Percentiles rank a stretch among this genome's conserved stretches.
These are phyloP conservation scores for Poeciliopsis presidionis DNA, from an alignment of 2,797 vertebrate species.

Conservation along the genomic window DNA sequence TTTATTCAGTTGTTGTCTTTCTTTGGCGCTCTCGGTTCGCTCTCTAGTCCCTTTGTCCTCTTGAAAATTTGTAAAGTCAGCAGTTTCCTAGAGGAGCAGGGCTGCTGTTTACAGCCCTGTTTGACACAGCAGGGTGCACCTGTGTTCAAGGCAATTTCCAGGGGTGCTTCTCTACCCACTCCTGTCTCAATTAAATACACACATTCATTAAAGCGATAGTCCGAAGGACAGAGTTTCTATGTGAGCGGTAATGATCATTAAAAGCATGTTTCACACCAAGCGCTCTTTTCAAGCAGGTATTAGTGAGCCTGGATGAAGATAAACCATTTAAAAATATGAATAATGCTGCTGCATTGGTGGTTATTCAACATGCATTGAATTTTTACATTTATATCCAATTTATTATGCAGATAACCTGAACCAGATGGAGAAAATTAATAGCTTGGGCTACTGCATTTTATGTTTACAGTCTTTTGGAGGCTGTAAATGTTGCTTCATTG, in stretches of 20 bases:
- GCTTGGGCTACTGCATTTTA: too few species aligned
- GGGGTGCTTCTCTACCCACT: slow-evolving; percentile 65
- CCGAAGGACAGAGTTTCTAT: slow-evolving; percentile 72
- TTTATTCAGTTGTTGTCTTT: slow-evolving; percentile 4
- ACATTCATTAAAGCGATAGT: slow-evolving; percentile 74
- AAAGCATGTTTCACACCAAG: slow-evolving; percentile 57
- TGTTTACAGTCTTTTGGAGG: background rate
- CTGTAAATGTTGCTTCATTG: background rate
- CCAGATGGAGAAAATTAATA: background rate
- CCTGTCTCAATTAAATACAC: slow-evolving; percentile 78
- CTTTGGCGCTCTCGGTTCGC: slow-evolving; percentile 31
- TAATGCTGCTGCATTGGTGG: background rate
- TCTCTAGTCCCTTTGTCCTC: slow-evolving; percentile 33
- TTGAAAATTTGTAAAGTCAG: slow-evolving; percentile 73
- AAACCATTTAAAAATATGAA: background rate
- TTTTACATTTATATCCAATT: background rate
- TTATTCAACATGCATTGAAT: background rate
- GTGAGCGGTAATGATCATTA: slow-evolving; percentile 70
- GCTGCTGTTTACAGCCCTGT: slow-evolving; percentile 75
- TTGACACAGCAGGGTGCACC: slow-evolving; percentile 65
- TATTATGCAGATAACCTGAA: background rate
- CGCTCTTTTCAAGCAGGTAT: slow-evolving; percentile 61
- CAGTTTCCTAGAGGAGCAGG: slow-evolving; percentile 67
- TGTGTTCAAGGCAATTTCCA: slow-evolving; percentile 71
- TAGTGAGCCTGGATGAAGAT: slow-evolving; percentile 22